Base-by-base conservation (phyloP, 2,888 invertebrate genomes). In the Phania funesta region DNA sequence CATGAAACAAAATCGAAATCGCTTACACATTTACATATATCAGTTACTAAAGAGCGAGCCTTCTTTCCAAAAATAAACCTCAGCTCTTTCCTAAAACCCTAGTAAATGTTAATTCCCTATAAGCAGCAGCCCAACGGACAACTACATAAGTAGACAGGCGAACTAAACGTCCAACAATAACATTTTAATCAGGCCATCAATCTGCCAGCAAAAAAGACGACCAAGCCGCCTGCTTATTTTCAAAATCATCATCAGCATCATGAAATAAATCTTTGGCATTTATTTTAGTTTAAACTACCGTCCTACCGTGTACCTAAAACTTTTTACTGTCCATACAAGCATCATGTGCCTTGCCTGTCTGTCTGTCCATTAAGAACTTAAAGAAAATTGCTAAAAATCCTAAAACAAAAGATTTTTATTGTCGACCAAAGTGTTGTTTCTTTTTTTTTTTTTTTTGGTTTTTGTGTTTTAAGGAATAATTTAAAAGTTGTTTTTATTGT, bases 391-490 rank as follows among this genome's bases (percentile, higher is more conserved):
- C 18, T 65, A 29, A 65, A 64, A 73, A 65, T 64, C 24, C 62
- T 71, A 52, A 78, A 78, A 73, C 64, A 78, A 73, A 70, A 70
- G 68, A 68, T 46, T 70, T 77, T 77, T 77, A 77, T 77, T 62
- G 54, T 70, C 65, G 75, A 75, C 75, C 26, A 60, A 7, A 18
- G 24, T 70, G 22, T 32, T 20, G 46, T 58, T 48, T n/a, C 54
- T 64, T 22, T 54, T 35, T 56, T 54, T 18, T 22, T 35, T 48
- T 26, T 16, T 41, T 50, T 46, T 38, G 22, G 32, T 3, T 22
- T 11, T 13, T 68, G 56, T 26, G 35, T 60, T 64, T 56, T 46
- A 46, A 46, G 8, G 67, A 67, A 76, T 41, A 58, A 67, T 60
- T 76, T 68, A 44, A 76, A 76, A 64, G 44, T 52, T 73, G 54